Base-by-base conservation (phyloP, 2,113 vertebrate genomes). In the Indicator maculatus region DNA sequence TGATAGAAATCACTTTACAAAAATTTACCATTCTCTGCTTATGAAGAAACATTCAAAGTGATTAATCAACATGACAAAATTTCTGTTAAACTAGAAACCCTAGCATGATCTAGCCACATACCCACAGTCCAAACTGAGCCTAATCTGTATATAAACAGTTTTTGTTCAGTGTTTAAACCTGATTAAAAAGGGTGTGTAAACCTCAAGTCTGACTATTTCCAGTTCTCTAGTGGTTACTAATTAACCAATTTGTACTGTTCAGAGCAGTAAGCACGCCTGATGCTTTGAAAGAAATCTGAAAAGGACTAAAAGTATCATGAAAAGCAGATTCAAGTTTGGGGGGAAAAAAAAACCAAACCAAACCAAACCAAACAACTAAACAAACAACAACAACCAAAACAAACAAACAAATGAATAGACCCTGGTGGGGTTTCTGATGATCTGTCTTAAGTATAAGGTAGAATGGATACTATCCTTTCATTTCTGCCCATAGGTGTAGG, bases 401-500 rank as follows among this genome's bases (percentile, higher is more conserved):
- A 41, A 41, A 13, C 41, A 41, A 41, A 13, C 5, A 12, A 44
- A 44, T 16, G 15, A 44, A 44, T 6, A 44, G 7, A 44, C 41
- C 41, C 41, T 44, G 41, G 15, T 44, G 41, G 41, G 41, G 41
- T 44, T 44, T 44, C 41, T 44, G 41, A 44, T 44, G 41, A 64
- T 12, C 10, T 56, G 59, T 12, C 8, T 56, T 53, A 24, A 18
- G 14, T 17, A 50, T 28, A 55, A 18, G 2, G 8, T 33, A 27
- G 15, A 15, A 52, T 38, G 26, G 17, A n/a, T 26, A 19, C 4
- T 60, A 10, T 24, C 21, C 11, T 86, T 60, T 47, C 14, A 9
- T 26, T 91, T 24, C 21, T 52, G 38, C 11, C 11, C 4, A 7
- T 1, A 27, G 7, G 0, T 2, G 7, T 26, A 67, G 44, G 4